phyloP scores from a whole-genome alignment of 2,113 vertebrate genomes.

The Tyrannus savana region DNA sequence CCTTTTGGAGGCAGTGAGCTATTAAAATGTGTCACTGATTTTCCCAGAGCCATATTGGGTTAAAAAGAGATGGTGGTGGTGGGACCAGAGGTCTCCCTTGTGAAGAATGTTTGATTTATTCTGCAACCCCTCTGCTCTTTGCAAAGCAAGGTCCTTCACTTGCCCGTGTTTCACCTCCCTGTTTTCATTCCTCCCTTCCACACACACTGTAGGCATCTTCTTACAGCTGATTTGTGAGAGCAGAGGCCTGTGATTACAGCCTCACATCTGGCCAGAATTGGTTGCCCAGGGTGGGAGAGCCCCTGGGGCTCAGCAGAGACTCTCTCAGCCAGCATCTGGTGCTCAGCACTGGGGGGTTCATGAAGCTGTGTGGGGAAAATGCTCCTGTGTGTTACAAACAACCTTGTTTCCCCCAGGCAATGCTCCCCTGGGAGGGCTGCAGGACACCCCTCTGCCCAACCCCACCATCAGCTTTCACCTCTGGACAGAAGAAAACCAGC shows the following conservation, averaged over 20 bases:
- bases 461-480: conserved; percentile 90
- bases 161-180: not conserved
- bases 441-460: conserved; percentile 80
- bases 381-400: not conserved
- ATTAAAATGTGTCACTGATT: not conserved
- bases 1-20: not conserved
- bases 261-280: not conserved
- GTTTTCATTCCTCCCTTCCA: not conserved
- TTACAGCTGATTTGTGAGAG: not conserved
- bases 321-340: not conserved
- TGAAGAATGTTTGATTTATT: not conserved
- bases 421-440: not conserved
- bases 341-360: accelerated
- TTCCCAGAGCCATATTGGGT: not conserved
- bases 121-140: not conserved
- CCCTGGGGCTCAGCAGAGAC: not conserved
- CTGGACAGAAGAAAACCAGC: conserved; percentile 87
- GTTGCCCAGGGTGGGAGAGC: not conserved
- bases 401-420: conserved; percentile 27
- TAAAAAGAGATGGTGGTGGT: not conserved
- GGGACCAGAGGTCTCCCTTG: not conserved
- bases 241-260: not conserved
- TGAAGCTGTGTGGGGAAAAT: not conserved
- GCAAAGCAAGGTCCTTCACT: not conserved
- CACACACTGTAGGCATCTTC: accelerated